Evolutionary conservation across 2,888 invertebrate species (phyloP), one percentile per base, ranked within the genome.

Genomic region (Hoplodrina blanda): DNA sequence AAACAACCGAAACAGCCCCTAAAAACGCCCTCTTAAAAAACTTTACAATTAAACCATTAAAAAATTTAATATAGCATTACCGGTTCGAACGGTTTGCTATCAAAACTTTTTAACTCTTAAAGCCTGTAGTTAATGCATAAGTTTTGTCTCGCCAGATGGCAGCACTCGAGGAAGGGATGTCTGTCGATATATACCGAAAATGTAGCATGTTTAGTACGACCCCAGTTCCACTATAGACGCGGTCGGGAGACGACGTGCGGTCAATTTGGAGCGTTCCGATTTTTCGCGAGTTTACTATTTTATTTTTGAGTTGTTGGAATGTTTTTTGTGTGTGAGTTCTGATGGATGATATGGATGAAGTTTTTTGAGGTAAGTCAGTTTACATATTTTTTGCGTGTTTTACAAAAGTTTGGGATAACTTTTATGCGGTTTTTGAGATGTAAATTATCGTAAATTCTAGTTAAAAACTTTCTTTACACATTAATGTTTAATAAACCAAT

Each of bases 141-240:
- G 90, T 90, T 91, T 88, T 65, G 67, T 55, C 10, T 60, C 82
- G 65, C 84, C 90, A 91, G 92, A 90, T 90, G 91, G 90, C 90
- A 82, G 75, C 79, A 79, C 85, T 33, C 33, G 41, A 33, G 60
- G 71, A 75, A 57, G 73, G 76, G 73, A 69, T 80, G 77, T 59
- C 76, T 79, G 80, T 86, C 85, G 80, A 87, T 87, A 86, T 80
- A 79, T 59, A 76, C 67, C 74, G 59, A 72, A 83, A 85, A 78
- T 71, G 63, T 57, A 68, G 52, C 49, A 46, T 68, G 65, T 76
- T 69, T 80, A 33, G 70, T 41, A 44, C 65, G 56, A 69, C 67
- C 69, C 53, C 87, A 91, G 91, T 91, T 83, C 82, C 20, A 67
- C 63, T 69, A 70, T 62, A 74, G 69, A 66, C 72, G 72, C 80